phyloP scores from a whole-genome alignment of 2,888 invertebrate species.

The Drosophila macrospina region DNA sequence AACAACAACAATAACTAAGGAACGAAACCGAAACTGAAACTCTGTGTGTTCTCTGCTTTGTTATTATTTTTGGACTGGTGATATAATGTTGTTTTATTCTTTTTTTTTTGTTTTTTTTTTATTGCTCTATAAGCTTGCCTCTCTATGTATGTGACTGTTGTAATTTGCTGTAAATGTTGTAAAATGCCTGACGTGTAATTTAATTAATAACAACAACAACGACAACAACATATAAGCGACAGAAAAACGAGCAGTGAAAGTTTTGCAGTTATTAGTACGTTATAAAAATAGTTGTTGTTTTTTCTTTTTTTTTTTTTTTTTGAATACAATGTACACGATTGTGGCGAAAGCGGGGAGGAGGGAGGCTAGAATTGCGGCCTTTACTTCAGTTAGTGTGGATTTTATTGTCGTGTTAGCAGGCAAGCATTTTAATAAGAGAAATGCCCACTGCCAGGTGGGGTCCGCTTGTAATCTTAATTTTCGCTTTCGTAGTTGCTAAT shows the following conservation, averaged over 20 bases:
- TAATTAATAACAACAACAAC: constrained; percentile 73
- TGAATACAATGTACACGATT: constrained; percentile 15
- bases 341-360: constrained; percentile 1
- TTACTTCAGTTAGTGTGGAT: constrained; percentile 58
- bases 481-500: constrained; percentile 43
- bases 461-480: constrained; percentile 46
- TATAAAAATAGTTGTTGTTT: constrained; percentile 68
- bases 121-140: constrained; percentile 18
- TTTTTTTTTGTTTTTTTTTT: constrained; percentile 54
- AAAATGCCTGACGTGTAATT: constrained; percentile 80
- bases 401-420: constrained; percentile 70
- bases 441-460: constrained; percentile 11
- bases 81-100: constrained; percentile 68
- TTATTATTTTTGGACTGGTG: constrained; percentile 65
- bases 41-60: constrained; percentile 35
- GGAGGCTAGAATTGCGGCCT: background rate
- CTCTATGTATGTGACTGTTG: constrained; percentile 55
- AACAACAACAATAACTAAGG: constrained; percentile 16
- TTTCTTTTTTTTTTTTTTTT: constrained; percentile 1
- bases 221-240: constrained; percentile 33
- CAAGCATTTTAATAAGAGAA: constrained; percentile 19
- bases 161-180: constrained; percentile 81
- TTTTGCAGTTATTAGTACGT: constrained; percentile 81
- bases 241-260: constrained; percentile 78
- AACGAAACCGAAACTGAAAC: constrained; percentile 58